A percentile compares a stretch with the other conserved stretches of the same genome.
Conservation (phyloP, 2,113 vertebrate species). For the Orycteropus afer region DNA sequence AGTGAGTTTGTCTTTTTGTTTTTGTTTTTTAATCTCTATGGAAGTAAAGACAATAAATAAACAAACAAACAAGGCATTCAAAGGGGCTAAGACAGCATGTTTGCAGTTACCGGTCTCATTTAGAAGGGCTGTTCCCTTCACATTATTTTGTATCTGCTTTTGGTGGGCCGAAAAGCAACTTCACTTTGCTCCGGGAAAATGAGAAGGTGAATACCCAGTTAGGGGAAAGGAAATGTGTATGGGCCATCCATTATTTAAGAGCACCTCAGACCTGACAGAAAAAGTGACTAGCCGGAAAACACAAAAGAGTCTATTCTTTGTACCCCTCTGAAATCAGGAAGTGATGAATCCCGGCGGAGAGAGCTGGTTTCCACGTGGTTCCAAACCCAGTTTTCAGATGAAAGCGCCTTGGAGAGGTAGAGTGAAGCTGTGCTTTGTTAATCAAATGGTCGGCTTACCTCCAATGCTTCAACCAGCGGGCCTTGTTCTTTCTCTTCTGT, state of each 20-base stretch:
- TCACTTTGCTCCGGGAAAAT: slow-evolving; percentile 59
- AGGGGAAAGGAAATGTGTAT: slow-evolving; percentile 23
- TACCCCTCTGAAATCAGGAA: slow-evolving; percentile 66
- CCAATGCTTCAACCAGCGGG: slow-evolving; percentile 55
- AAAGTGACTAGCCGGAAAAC: slow-evolving; percentile 56
- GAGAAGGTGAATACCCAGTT: slow-evolving; percentile 4
- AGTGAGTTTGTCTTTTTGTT: too few relatives aligned
- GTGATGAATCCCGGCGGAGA: slow-evolving; percentile 60
- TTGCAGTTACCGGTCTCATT: slow-evolving; percentile 64
- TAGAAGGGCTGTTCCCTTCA: slow-evolving; percentile 12
- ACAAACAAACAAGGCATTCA: not conserved
- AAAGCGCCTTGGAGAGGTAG: slow-evolving; percentile 67
- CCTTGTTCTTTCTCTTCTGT: slow-evolving; percentile 64
- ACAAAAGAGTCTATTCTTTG: slow-evolving; percentile 69
- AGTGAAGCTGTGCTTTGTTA: slow-evolving; percentile 67
- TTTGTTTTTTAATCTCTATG: too few relatives aligned
- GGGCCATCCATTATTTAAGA: slow-evolving; percentile 55
- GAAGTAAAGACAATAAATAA: too few relatives aligned
- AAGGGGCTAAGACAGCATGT: not conserved
- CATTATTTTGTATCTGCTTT: slow-evolving; percentile 51
- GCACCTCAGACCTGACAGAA: slow-evolving; percentile 33
- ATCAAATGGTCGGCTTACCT: slow-evolving; percentile 75
- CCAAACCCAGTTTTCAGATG: slow-evolving; percentile 71
- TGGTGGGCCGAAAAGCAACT: slow-evolving; percentile 41
- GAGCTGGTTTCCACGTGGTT: slow-evolving; percentile 43